Base-by-base conservation (phyloP, 2,113 vertebrate genomes). In the Thomomys bottae region DNA sequence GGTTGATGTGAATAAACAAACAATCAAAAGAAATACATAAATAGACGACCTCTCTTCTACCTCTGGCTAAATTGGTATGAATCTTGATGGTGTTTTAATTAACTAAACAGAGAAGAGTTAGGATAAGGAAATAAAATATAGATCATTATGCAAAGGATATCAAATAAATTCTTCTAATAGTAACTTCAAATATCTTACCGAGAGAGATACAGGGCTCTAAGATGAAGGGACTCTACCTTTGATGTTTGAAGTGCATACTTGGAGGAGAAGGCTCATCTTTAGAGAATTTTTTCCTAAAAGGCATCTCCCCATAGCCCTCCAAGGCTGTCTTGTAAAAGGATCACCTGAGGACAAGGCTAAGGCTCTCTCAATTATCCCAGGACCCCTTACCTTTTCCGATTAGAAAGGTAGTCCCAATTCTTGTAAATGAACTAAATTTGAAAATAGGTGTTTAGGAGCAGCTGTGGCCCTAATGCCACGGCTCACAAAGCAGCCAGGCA, bases 381-480 rank as follows among this genome's bases (percentile, higher is more conserved):
- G 88, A 67, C 57, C 83, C 81, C 78, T 85, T 68, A 15, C 68
- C 72, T 84, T 84, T 63, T n/a, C 77, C 77, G n/a, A 9, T 68
- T 75, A 83, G 84, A 93, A 93, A 30, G 76, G 88, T 70, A 95
- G 93, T 93, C 93, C 90, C 85, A 88, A 91, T 76, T 89, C 70
- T 88, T 90, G 36, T 66, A 93, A 93, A 94, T 68, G 77, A 95
- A 88, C 80, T 84, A 89, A 77, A 94, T 87, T 93, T 84, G 81
- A 92, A 93, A 94, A 94, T 84, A 84, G 83, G 93, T 87, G 9
- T 92, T 95, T 85, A 84, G 88, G 68, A 95, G 54, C 92, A 66
- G 85, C 92, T 72, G 86, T 26, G 0, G 88, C 75, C 94, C 81
- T 83, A 45, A 8, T 8, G 67, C 71, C 86, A 92, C 1, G 30